Evolutionary conservation across 1,140 invertebrate genomes (phyloP).

Genomic region (Propsilocerus akamusi): DNA sequence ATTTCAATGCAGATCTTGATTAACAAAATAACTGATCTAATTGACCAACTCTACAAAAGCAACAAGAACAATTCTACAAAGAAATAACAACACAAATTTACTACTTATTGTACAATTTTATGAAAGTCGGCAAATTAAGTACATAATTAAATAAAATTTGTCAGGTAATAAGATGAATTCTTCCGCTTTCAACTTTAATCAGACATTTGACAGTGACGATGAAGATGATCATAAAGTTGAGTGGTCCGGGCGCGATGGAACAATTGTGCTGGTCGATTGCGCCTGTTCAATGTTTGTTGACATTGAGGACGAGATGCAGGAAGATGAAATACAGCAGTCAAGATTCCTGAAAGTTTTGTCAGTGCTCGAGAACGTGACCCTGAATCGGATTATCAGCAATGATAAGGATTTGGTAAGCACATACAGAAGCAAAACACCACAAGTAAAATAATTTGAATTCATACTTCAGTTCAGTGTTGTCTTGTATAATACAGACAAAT

Average conservation of each 20-base stretch:
- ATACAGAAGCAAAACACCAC: not conserved
- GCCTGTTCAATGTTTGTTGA: not conserved
- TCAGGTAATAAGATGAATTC: too few species aligned
- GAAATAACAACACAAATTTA: too few species aligned
- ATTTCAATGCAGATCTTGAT: too few species aligned
- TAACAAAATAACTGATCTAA: too few species aligned
- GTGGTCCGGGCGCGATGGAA: not conserved
- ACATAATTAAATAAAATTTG: too few species aligned
- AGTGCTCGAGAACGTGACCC: not conserved
- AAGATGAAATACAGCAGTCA: not conserved
- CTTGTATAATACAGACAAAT: not conserved
- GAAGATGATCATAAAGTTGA: not conserved
- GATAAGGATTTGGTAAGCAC: not conserved
- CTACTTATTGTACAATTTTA: too few species aligned
- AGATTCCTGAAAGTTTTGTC: not conserved
- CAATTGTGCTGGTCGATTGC: not conserved
- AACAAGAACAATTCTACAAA: too few species aligned
- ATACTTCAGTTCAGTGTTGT: not conserved
- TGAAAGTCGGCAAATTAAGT: too few species aligned
- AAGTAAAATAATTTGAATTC: not conserved
- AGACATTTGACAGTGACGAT: not conserved
- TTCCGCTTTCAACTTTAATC: too few species aligned
- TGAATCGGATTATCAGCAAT: not conserved
- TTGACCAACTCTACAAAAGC: too few species aligned
- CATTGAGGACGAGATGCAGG: not conserved